Base-by-base conservation (phyloP, 2,888 invertebrate species). In the Synanthedon tipuliformis region DNA sequence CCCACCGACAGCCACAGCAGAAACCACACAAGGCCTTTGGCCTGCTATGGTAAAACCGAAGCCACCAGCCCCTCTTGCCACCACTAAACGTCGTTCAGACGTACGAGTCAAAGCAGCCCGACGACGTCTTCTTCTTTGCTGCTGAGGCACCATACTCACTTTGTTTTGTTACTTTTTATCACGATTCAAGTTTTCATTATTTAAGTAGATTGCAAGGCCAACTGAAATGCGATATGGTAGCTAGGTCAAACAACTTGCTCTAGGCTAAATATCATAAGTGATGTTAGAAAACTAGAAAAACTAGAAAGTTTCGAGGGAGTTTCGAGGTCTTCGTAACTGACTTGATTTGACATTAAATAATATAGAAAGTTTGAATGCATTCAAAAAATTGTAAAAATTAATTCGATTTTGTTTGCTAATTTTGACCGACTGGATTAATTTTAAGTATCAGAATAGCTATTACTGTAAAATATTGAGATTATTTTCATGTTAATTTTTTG, bases 41-140 rank as follows among this genome's bases (percentile, higher is more conserved):
- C 98, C 98, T 2, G 97, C 97, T 70, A 98, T 97, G 18, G 98
- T 98, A 74, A 98, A 98, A n/a, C 98, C 98, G 75, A 96, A 98
- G 8, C 98, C 98, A 66, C 94, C 94, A 56, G 91, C 90, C 3
- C 97, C 96, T 58, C 97, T 89, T 8, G 92, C 90, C 48, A 98
- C 92, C 68, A 97, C 95, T 53, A 97, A 94, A 40, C 93, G 92
- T 59, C 94, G 90, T 58, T 95, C 92, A 41, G 94, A 92, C 55
- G 78, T 79, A 59, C 83, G 72, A 15, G 74, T 72, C 55, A 83
- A 62, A 50, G 74, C 81, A 49, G 79, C 81, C 49, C 86, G 71
- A 50, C 86, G 79, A 57, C 86, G 77, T 69, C 86, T 76, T 57
- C 86, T 72, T 53, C 86, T 71, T 60, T 85, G 86, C 68, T 86